These are phyloP conservation scores for Barypeithes pellucidus DNA, from an alignment of 2,888 invertebrate genomes.

Conservation along the genomic window DNA sequence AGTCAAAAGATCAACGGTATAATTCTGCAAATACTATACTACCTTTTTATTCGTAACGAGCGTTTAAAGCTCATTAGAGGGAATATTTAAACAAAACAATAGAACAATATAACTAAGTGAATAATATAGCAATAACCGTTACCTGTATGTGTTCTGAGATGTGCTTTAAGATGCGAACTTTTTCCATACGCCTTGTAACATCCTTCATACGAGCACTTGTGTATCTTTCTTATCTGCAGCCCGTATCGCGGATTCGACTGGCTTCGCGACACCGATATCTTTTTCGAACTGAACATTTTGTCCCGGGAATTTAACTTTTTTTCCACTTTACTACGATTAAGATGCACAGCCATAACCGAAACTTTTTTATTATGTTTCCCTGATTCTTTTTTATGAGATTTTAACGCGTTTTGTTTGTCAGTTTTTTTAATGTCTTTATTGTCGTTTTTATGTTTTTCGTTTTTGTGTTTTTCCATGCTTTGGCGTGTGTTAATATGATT, in stretches of 20 bases:
- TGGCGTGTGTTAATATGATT: slow-evolving; percentile 56
- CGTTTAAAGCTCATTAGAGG: too few relatives aligned
- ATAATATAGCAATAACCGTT: too few relatives aligned
- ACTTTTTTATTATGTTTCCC: slow-evolving; percentile 38
- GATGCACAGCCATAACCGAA: slow-evolving; percentile 50
- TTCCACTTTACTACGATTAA: slow-evolving; percentile 50
- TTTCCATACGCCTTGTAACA: slow-evolving; percentile 79
- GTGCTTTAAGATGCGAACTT: slow-evolving; percentile 79
- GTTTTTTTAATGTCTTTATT: slow-evolving; percentile 58
- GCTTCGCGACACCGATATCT: slow-evolving; percentile 57
- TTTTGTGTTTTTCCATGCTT: slow-evolving; percentile 62
- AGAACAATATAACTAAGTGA: too few relatives aligned
- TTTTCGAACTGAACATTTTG: slow-evolving; percentile 54
- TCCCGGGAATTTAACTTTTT: slow-evolving; percentile 49
- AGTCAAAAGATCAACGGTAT: too few relatives aligned
- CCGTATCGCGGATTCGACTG: slow-evolving; percentile 59
- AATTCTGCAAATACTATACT: too few relatives aligned
- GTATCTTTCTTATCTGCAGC: slow-evolving; percentile 71
- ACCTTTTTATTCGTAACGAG: too few relatives aligned
- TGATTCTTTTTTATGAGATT: slow-evolving; percentile 47
- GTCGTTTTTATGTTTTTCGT: slow-evolving; percentile 62
- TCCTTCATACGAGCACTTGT: slow-evolving; percentile 75
- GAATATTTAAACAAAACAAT: too few relatives aligned
- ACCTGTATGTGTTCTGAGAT: slow-evolving; percentile 79
- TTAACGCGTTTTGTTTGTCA: slow-evolving; percentile 47